Percentiles rank a stretch among this genome's conserved stretches.
Evolutionary conservation across 1,140 invertebrate species (phyloP).

Genomic region (Dreissena rostriformis): DNA sequence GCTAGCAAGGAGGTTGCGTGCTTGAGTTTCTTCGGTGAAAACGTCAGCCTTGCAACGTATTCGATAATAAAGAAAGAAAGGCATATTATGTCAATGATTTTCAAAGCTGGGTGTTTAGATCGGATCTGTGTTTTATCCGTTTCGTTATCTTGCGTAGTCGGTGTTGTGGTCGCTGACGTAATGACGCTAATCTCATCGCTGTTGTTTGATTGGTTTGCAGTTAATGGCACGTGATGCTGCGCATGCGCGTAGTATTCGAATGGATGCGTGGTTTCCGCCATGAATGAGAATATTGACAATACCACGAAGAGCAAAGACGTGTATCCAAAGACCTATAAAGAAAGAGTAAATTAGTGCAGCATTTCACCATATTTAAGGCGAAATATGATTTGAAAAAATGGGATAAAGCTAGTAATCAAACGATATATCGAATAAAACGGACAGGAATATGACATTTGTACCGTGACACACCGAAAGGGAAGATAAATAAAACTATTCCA

Average conservation of each 20-base stretch:
- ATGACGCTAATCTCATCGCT: neutral
- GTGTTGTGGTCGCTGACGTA: neutral
- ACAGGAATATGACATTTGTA: too few species aligned
- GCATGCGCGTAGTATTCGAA: slow-evolving; percentile 42
- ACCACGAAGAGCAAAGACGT: slow-evolving; percentile 40
- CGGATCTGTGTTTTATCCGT: neutral
- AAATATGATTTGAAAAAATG: too few species aligned
- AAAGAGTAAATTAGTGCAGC: neutral
- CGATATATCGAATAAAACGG: too few species aligned
- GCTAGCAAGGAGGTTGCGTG: slow-evolving; percentile 36
- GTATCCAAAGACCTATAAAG: slow-evolving; percentile 42
- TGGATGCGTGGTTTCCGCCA: slow-evolving; percentile 44
- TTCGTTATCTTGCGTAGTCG: neutral
- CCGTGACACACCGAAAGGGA: too few species aligned
- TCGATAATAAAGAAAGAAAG: slow-evolving; percentile 36
- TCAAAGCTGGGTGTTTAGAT: slow-evolving; percentile 38
- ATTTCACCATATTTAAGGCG: too few species aligned
- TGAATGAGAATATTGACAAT: slow-evolving; percentile 43
- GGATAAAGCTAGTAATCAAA: too few species aligned
- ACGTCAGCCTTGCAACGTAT: slow-evolving; percentile 24
- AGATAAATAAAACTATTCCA: too few species aligned
- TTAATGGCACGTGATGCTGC: too few species aligned
- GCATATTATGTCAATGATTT: slow-evolving; percentile 36
- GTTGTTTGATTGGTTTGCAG: neutral
- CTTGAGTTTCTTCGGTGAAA: slow-evolving; percentile 48